Evolutionary conservation across 2,888 invertebrate species (phyloP).

Genomic region (Cinara cedri): DNA sequence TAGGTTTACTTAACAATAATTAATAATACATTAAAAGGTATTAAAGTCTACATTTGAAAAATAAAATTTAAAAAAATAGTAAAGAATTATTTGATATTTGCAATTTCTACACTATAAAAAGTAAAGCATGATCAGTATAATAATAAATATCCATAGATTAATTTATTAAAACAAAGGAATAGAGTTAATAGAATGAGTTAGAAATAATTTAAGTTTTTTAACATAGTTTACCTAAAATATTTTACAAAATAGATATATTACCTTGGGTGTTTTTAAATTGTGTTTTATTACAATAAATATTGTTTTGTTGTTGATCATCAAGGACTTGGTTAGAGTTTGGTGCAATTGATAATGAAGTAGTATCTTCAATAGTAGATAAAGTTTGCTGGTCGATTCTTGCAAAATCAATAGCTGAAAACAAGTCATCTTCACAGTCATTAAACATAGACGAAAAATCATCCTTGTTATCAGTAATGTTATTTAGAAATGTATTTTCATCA

Average conservation of each 20-base stretch:
- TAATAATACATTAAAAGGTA: no score
- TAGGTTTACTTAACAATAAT: no score
- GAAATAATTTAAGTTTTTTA: not conserved
- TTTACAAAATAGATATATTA: not conserved
- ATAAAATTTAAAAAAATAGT: no score
- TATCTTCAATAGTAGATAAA: not conserved
- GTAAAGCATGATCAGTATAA: not conserved
- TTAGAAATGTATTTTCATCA: not conserved
- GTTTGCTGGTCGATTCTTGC: slow-evolving; percentile 25
- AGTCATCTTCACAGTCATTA: slow-evolving; percentile 1
- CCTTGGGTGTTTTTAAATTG: slow-evolving; percentile 3
- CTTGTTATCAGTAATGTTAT: not conserved
- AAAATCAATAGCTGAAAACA: slow-evolving; percentile 31
- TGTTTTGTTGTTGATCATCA: not conserved
- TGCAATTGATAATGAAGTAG: not conserved
- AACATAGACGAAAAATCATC: not conserved
- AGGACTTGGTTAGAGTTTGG: not conserved
- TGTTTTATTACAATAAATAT: not conserved
- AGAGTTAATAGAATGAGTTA: not conserved
- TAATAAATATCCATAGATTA: no score
- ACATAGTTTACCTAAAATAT: not conserved
- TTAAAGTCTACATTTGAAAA: no score
- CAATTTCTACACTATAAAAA: not conserved
- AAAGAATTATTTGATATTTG: no score
- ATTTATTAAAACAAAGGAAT: no score